phyloP scores from a whole-genome alignment of 1,140 invertebrate species.

The Drosophila burlai region DNA sequence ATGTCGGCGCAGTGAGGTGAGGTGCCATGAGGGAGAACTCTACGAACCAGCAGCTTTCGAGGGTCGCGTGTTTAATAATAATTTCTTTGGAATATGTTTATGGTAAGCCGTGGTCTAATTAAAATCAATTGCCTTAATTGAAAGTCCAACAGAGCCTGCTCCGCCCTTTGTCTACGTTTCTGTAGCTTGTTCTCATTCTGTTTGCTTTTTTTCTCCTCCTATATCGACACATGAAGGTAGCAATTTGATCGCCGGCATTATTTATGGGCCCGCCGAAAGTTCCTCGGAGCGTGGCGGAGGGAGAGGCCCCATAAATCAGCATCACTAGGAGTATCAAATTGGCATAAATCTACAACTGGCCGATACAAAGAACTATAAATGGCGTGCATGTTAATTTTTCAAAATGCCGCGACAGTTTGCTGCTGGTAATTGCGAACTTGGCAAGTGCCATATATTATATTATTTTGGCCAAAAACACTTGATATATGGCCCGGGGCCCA shows the following conservation, averaged over 20 bases:
- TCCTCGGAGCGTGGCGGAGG: constrained; percentile 31
- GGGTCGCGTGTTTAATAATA: constrained; percentile 81
- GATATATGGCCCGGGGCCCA: constrained; percentile 63
- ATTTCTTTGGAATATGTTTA: constrained; percentile 78
- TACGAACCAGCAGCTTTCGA: constrained; percentile 38
- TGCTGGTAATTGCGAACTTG: constrained; percentile 75
- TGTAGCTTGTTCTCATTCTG: background rate
- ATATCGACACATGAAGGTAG: constrained; percentile 73
- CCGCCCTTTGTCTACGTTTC: constrained; percentile 5
- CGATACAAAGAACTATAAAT: constrained; percentile 40
- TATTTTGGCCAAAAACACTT: constrained; percentile 72
- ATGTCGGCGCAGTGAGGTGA: constrained; percentile 27
- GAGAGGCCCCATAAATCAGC: constrained; percentile 68
- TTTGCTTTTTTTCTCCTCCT: background rate
- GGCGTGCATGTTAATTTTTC: constrained; percentile 73
- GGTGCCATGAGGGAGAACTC: constrained; percentile 52
- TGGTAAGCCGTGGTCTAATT: constrained; percentile 80
- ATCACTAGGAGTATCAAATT: constrained; percentile 66
- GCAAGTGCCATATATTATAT: constrained; percentile 77
- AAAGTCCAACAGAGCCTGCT: constrained; percentile 69
- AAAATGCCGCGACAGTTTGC: constrained; percentile 76
- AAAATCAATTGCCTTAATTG: constrained; percentile 84
- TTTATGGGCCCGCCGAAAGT: constrained; percentile 50
- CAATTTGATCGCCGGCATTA: constrained; percentile 77
- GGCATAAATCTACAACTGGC: constrained; percentile 68